Conservation (phyloP, 2,797 vertebrate genomes). For the Sciurus carolinensis region DNA sequence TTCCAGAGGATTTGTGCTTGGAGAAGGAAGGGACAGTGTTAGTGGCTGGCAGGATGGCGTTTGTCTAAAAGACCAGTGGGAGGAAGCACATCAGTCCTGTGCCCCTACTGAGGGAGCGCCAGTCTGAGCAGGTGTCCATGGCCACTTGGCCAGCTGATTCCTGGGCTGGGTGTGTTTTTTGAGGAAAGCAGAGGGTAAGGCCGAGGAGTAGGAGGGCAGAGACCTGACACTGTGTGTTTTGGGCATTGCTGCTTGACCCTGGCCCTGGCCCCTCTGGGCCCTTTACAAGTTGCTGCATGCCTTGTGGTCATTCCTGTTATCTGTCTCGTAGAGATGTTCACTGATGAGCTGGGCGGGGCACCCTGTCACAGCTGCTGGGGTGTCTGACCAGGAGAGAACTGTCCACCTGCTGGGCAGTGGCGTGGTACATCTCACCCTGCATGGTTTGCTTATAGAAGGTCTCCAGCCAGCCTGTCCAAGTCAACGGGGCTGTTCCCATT, state of each 20-base stretch:
- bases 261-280: not conserved
- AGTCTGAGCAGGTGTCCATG: not conserved
- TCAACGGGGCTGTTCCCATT: not conserved
- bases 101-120: accelerated
- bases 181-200: not conserved
- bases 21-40: not conserved
- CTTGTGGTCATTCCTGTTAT: not conserved
- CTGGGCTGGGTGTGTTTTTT: not conserved
- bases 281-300: not conserved
- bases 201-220: not conserved
- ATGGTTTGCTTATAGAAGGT: not conserved
- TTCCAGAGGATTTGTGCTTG: not conserved
- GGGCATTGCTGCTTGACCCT: too few relatives aligned
- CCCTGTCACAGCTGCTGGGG: too few relatives aligned
- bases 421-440: not conserved
- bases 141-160: not conserved
- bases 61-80: not conserved
- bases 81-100: accelerated
- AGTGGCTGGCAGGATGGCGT: not conserved
- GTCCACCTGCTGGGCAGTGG: too few relatives aligned
- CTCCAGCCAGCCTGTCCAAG: not conserved
- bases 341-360: not conserved
- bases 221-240: not conserved
- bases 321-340: accelerated
- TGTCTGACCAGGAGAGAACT: not conserved